A percentile compares a stretch with the other conserved stretches of the same genome.
These are phyloP conservation scores for Drosophila suzukii DNA, from an alignment of 1,140 invertebrate genomes.

Conservation along the genomic window DNA sequence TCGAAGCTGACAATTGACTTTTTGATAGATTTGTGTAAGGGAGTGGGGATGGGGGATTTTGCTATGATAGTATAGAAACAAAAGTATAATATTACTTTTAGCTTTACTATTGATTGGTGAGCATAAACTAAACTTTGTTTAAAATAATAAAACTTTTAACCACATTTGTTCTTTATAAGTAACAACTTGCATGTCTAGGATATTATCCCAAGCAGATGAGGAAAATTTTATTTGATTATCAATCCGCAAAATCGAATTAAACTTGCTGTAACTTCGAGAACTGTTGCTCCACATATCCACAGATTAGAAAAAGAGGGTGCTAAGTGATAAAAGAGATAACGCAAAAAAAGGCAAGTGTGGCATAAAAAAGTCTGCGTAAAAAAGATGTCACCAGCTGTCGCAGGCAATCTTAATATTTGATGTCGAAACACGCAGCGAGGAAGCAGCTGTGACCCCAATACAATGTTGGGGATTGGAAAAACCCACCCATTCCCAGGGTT, in stretches of 20 bases:
- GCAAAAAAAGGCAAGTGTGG: constrained; percentile 16
- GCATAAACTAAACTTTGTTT: too few relatives aligned
- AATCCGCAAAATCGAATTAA: background rate
- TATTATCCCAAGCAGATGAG: too few relatives aligned
- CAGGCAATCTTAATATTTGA: constrained; percentile 79
- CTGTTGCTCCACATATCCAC: background rate
- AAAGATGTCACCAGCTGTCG: constrained; percentile 69
- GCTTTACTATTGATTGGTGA: too few relatives aligned
- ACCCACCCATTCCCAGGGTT: constrained; percentile 16
- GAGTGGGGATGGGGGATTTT: background rate
- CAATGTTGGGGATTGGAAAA: background rate
- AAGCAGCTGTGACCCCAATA: constrained; percentile 55
- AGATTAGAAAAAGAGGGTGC: constrained; percentile 28
- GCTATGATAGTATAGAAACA: too few relatives aligned
- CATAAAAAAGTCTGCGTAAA: constrained; percentile 43
- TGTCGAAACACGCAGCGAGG: constrained; percentile 56
- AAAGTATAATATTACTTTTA: background rate
- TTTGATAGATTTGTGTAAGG: background rate
- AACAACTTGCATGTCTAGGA: too few relatives aligned
- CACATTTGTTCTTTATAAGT: too few relatives aligned
- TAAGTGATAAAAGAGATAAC: constrained; percentile 27
- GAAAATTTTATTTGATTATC: too few relatives aligned
- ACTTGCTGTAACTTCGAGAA: background rate
- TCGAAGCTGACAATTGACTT: constrained; percentile 4
- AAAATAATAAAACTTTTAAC: background rate